Evolutionary conservation across 2,888 invertebrate genomes (phyloP).

Genomic region (Drosophila mettleri): DNA sequence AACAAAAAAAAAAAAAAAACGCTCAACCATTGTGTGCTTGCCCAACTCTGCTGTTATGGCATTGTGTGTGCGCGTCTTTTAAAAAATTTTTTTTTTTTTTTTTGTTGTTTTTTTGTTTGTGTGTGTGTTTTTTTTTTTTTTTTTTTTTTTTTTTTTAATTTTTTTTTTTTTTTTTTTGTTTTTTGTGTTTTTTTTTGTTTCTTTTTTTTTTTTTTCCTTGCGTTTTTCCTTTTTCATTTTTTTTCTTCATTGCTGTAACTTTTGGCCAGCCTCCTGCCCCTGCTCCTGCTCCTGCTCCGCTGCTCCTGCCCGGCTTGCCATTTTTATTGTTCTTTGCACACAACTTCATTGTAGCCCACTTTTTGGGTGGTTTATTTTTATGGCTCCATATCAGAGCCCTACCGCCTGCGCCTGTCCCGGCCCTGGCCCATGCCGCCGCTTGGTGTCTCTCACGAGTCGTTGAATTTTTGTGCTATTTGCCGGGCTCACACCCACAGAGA

Average conservation of each 20-base stretch:
- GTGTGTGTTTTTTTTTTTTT: slow-evolving; percentile 20
- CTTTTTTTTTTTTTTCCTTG: slow-evolving; percentile 38
- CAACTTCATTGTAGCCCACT: slow-evolving; percentile 79
- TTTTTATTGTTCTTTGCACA: slow-evolving; percentile 80
- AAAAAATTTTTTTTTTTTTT: no score
- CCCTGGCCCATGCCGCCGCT: slow-evolving; percentile 12
- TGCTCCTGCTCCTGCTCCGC: neutral
- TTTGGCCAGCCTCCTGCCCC: slow-evolving; percentile 51
- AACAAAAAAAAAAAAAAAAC: slow-evolving; percentile 7
- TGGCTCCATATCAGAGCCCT: slow-evolving; percentile 64
- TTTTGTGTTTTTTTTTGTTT: slow-evolving; percentile 40
- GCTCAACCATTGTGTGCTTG: slow-evolving; percentile 43
- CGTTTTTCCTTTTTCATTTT: slow-evolving; percentile 21
- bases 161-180: slow-evolving; percentile 20
- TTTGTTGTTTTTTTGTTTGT: slow-evolving; percentile 45
- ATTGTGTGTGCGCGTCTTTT: slow-evolving; percentile 68
- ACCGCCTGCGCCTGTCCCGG: neutral
- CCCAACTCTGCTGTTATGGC: slow-evolving; percentile 28
- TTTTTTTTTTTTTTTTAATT: slow-evolving; percentile 38
- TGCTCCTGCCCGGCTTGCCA: slow-evolving; percentile 42
- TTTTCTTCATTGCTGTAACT: slow-evolving; percentile 58
- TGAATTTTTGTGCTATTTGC: slow-evolving; percentile 75
- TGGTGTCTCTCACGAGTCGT: slow-evolving; percentile 63
- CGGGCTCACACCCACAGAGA: slow-evolving; percentile 62
- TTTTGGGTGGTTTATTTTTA: slow-evolving; percentile 81